Conservation (phyloP, 2,113 vertebrate genomes). For the Erythrolamprus reginae region DNA sequence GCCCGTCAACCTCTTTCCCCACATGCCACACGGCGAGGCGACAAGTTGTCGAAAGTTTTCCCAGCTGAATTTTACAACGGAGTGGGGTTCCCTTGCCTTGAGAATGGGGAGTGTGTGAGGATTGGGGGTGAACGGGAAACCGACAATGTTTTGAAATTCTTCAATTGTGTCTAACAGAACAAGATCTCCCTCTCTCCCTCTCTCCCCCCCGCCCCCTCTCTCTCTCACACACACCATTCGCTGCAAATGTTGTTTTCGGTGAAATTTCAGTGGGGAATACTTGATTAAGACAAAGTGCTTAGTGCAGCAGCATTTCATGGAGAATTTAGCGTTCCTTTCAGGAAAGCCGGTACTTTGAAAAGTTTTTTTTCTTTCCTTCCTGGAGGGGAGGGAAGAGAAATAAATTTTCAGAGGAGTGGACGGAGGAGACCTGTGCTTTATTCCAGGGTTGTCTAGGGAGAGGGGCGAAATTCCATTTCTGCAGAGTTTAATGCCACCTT, state of each 20-base stretch:
- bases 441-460: background rate
- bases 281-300: background rate
- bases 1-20: background rate
- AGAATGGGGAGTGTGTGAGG: background rate
- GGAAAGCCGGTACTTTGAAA: background rate
- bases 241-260: background rate
- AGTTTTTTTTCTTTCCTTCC: background rate
- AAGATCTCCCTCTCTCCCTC: background rate
- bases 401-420: background rate
- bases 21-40: background rate
- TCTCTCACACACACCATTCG: too few species aligned
- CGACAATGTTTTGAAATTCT: background rate
- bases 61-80: background rate
- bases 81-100: background rate
- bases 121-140: background rate
- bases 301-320: background rate
- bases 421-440: background rate
- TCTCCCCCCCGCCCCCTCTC: too few species aligned
- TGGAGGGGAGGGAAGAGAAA: background rate
- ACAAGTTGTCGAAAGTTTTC: slow-evolving; percentile 7
- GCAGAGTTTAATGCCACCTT: background rate
- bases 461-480: background rate
- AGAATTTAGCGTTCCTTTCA: background rate
- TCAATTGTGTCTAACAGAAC: background rate
- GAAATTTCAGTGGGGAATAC: background rate